These are phyloP conservation scores for Hyphantria cunea DNA, from an alignment of 1,140 invertebrate genomes.

Conservation along the genomic window DNA sequence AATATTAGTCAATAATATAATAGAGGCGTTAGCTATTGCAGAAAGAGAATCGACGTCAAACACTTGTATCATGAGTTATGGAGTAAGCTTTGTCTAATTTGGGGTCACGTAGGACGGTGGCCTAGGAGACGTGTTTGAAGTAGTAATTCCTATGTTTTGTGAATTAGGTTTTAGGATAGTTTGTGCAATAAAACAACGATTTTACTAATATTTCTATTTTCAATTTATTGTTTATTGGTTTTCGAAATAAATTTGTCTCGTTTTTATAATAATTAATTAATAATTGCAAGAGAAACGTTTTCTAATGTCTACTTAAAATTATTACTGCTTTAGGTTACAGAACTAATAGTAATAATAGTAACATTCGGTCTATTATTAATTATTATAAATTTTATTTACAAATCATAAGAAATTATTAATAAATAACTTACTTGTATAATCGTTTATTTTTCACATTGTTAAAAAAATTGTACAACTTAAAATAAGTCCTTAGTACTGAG, in stretches of 20 bases:
- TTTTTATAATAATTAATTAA: conserved; percentile 71
- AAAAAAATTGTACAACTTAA: neutral
- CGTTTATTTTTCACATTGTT: no score
- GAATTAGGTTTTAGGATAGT: no score
- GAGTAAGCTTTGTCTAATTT: no score
- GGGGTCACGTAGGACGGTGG: no score
- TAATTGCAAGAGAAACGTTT: conserved; percentile 70
- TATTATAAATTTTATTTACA: conserved; percentile 38
- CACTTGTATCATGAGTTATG: no score
- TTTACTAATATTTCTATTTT: conserved; percentile 78
- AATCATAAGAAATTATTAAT: conserved; percentile 31
- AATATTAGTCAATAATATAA: no score
- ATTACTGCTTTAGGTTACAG: conserved; percentile 54
- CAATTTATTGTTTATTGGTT: conserved; percentile 78
- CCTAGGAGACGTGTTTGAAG: no score
- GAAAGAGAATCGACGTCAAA: no score
- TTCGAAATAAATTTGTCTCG: conserved; percentile 70
- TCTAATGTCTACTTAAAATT: conserved; percentile 75
- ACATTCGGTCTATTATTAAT: conserved; percentile 43
- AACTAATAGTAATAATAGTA: conserved; percentile 55
- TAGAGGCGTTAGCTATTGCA: no score
- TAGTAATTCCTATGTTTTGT: no score
- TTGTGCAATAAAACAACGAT: conserved; percentile 60
- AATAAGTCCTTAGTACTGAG: neutral
- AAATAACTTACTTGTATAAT: neutral